These are phyloP conservation scores for human (Homo sapiens) DNA, from an alignment of 2,113 vertebrate species.

Conservation along the genomic window GRCh38 chr11:36720001-36720500, in stretches of 20 bases:
- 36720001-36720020: neutral
- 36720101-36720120: neutral
- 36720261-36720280: neutral
- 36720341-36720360: neutral
- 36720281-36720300: neutral
- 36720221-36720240: fast-evolving
- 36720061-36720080: neutral
- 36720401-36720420: neutral
- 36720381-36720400: neutral
- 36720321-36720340: neutral
- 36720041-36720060: neutral
- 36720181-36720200: neutral
- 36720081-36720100: neutral
- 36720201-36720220: neutral
- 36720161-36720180: neutral
- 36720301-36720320: neutral
- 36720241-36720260: neutral
- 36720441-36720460: neutral
- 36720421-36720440: neutral
- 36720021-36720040: neutral
- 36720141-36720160: neutral
- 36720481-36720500: neutral
- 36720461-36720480: neutral
- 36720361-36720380: neutral
- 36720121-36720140: neutral